These are phyloP conservation scores for Gibbula magus DNA, from an alignment of 2,888 invertebrate genomes.

Conservation along the genomic window DNA sequence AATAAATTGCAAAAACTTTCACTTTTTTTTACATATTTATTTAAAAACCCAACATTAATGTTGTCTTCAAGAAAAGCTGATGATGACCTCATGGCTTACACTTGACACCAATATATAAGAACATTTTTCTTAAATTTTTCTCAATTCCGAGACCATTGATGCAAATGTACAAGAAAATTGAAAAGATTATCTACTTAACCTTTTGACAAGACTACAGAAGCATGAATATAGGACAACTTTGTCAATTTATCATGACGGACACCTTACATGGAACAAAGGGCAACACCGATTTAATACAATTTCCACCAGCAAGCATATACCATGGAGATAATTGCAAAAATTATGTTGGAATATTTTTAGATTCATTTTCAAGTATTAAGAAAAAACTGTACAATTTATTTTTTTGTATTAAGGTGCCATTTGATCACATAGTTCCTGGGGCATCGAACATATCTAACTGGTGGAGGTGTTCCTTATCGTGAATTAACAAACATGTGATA, in stretches of 20 bases:
- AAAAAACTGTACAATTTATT: not conserved
- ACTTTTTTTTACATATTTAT: not conserved
- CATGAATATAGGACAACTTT: not conserved
- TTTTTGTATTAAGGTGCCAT: not conserved
- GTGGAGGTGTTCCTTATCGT: slow-evolving; percentile 71
- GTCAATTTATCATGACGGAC: not conserved
- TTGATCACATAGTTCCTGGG: slow-evolving; percentile 33
- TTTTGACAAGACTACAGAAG: not conserved
- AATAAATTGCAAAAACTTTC: not conserved
- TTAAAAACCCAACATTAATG: slow-evolving; percentile 11
- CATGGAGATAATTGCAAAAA: not conserved
- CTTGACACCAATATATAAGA: not conserved
- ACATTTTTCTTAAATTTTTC: slow-evolving; percentile 2
- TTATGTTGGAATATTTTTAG: not conserved
- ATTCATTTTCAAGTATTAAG: not conserved
- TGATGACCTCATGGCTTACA: not conserved
- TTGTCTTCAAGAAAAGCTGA: not conserved
- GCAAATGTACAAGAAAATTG: not conserved
- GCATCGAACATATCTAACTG: slow-evolving; percentile 47
- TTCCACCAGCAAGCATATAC: not conserved
- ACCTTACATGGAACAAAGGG: not conserved
- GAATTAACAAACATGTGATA: slow-evolving; percentile 69
- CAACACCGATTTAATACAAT: not conserved
- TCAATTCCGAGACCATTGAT: not conserved
- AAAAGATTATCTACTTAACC: not conserved